phyloP scores from a whole-genome alignment of 35 echinoderm and acorn worm genomes.

The Heliocidaris erythrogramma region DNA sequence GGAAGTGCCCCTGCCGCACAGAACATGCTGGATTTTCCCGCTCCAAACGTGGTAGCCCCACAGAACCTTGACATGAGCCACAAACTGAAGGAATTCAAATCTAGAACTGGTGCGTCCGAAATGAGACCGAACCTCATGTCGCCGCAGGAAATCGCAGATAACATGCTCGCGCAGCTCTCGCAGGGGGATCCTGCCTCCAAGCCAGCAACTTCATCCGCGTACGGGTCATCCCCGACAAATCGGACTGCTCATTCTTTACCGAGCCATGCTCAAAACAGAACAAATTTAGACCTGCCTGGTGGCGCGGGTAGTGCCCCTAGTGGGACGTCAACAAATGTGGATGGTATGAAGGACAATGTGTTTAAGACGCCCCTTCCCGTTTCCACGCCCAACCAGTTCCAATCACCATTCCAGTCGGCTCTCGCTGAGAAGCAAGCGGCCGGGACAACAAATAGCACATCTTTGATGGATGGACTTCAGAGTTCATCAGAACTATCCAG shows the following conservation, averaged over 20 bases:
- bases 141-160: constrained; percentile 98
- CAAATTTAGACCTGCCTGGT: constrained; percentile 26
- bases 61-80: constrained; percentile 88
- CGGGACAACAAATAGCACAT: background rate
- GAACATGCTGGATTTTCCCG: constrained; percentile 79
- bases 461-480: constrained; percentile 39
- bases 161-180: constrained; percentile 85
- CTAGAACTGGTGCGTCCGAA: constrained; percentile 65
- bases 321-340: background rate
- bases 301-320: background rate
- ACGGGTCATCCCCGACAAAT: constrained; percentile 25
- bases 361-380: constrained; percentile 83
- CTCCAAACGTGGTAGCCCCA: constrained; percentile 92
- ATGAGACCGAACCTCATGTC: constrained; percentile 79
- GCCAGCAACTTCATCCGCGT: constrained; percentile 21
- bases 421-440: constrained; percentile 24
- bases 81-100: constrained; percentile 94
- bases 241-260: background rate
- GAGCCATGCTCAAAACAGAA: constrained; percentile 48
- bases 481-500: background rate
- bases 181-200: constrained; percentile 59
- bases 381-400: constrained; percentile 58
- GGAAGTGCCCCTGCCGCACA: constrained; percentile 45
- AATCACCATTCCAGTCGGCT: constrained; percentile 71
- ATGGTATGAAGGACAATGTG: constrained; percentile 27